Conservation (phyloP, 2,113 vertebrate genomes). For the Isichthys henryi region DNA sequence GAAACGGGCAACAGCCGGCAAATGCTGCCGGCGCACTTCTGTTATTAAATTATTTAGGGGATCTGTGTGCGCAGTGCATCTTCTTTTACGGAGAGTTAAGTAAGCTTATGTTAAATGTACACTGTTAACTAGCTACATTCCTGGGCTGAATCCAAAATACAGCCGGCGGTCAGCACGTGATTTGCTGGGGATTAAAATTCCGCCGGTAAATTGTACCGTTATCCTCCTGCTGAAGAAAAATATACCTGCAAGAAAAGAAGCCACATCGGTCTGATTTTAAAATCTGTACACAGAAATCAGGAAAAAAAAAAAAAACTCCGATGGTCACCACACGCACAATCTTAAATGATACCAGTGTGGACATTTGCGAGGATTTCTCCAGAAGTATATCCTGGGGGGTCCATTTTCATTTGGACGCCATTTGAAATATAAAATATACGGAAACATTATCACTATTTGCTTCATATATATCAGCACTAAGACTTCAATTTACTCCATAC, state of each 20-base stretch:
- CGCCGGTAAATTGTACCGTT: background rate
- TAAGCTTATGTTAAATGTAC: background rate
- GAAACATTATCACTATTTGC: background rate
- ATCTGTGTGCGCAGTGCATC: conserved; percentile 44
- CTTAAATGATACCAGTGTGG: background rate
- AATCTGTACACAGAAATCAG: background rate
- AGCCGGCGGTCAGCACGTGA: background rate
- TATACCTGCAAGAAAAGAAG: background rate
- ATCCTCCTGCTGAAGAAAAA: background rate
- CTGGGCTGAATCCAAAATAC: background rate
- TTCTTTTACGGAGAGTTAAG: conserved; percentile 25
- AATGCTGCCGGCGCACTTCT: conserved; percentile 3
- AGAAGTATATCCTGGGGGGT: background rate
- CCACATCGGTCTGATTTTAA: background rate
- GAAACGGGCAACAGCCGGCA: conserved; percentile 19
- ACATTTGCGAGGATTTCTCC: background rate
- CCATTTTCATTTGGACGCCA: background rate
- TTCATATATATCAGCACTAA: background rate
- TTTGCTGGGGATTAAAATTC: background rate
- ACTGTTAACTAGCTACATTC: background rate
- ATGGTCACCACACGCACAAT: background rate
- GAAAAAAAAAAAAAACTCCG: background rate
- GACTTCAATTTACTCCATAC: background rate
- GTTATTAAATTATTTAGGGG: conserved; percentile 41
- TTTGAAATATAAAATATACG: background rate